Evolutionary conservation across 1,140 invertebrate genomes (phyloP).

Genomic region (Rhyzopertha dominica): DNA sequence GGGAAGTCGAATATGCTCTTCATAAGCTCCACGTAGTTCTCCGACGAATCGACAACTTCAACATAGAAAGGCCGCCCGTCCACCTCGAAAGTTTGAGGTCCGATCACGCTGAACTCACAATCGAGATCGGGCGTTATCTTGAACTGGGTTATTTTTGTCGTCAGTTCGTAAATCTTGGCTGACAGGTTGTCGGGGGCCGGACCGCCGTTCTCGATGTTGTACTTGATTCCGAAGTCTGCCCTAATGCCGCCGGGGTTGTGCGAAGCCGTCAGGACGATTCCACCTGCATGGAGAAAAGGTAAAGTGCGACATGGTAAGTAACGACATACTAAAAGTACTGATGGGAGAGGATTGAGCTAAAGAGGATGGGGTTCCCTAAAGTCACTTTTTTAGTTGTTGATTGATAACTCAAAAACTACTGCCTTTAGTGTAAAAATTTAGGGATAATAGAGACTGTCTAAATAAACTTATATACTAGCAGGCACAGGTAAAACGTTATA

Average conservation of each 20-base stretch:
- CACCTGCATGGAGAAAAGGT: too few relatives aligned
- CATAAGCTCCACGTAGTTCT: slow-evolving; percentile 89
- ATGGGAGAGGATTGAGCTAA: too few relatives aligned
- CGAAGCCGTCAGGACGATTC: slow-evolving; percentile 95
- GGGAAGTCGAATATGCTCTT: slow-evolving; percentile 96
- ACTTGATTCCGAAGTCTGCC: slow-evolving; percentile 99
- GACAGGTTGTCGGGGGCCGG: slow-evolving; percentile 91
- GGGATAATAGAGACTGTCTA: too few relatives aligned
- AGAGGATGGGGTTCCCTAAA: too few relatives aligned
- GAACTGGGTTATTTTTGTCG: slow-evolving; percentile 75
- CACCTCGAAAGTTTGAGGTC: slow-evolving; percentile 55
- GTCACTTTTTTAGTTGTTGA: too few relatives aligned
- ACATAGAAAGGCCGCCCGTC: slow-evolving; percentile 74
- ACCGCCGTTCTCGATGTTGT: slow-evolving; percentile 94
- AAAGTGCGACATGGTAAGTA: too few relatives aligned
- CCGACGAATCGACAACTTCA: slow-evolving; percentile 87
- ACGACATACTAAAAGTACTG: too few relatives aligned
- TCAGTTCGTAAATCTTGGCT: slow-evolving; percentile 80
- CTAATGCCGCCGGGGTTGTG: slow-evolving; percentile 98
- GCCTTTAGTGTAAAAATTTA: too few relatives aligned
- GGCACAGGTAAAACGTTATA: too few relatives aligned
- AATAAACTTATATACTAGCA: too few relatives aligned
- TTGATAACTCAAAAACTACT: too few relatives aligned
- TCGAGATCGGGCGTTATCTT: slow-evolving; percentile 70
- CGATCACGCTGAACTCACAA: slow-evolving; percentile 69